These are phyloP conservation scores for Macaria liturata DNA, from an alignment of 2,888 invertebrate genomes.

Conservation along the genomic window DNA sequence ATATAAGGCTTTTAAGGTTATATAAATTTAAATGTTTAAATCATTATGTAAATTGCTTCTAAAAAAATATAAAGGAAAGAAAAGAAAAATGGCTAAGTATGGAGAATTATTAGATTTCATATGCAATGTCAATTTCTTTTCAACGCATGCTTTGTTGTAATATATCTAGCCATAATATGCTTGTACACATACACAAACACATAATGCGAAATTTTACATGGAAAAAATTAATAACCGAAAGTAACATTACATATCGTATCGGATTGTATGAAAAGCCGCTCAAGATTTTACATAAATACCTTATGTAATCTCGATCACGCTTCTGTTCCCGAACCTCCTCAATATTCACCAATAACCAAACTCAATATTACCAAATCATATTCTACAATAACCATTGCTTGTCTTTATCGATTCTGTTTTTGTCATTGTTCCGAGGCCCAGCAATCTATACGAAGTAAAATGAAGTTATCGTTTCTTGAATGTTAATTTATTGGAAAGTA, in stretches of 20 bases:
- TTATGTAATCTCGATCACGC: conserved; percentile 68
- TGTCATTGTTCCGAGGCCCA: not conserved
- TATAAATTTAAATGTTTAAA: no score
- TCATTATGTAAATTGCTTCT: no score
- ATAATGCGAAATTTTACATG: no score
- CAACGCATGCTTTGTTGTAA: no score
- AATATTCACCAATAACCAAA: conserved; percentile 23
- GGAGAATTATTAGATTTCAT: no score
- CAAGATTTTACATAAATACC: conserved; percentile 70
- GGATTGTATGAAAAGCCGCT: conserved; percentile 42
- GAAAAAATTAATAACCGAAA: no score
- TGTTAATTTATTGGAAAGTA: conserved; percentile 34
- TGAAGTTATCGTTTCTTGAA: conserved; percentile 14
- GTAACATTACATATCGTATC: conserved; percentile 27
- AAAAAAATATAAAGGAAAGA: no score
- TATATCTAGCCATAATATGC: no score
- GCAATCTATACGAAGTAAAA: conserved; percentile 36
- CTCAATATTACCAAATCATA: conserved; percentile 6
- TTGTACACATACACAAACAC: no score
- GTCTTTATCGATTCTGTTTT: not conserved
- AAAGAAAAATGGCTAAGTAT: no score
- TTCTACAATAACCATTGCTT: conserved; percentile 35
- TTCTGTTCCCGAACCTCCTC: conserved; percentile 43
- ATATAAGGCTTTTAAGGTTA: no score
- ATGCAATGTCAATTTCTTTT: no score